Percentiles rank a stretch among this genome's conserved stretches.
phyloP scores from a whole-genome alignment of 1,140 invertebrate genomes.

The Cotesia vestalis region DNA sequence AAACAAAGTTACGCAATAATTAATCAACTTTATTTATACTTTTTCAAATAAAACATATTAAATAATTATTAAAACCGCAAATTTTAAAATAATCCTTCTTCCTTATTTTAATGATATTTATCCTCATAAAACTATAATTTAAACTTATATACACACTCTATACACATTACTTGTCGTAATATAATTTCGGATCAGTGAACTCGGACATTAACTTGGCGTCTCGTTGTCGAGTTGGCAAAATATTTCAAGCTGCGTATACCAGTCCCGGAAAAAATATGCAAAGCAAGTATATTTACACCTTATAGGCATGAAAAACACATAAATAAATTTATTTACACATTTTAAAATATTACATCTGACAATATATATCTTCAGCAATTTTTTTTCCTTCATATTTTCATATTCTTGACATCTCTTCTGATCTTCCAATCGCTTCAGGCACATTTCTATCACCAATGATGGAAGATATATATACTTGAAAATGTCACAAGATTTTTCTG shows the following conservation, averaged over 20 bases:
- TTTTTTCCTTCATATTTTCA: neutral
- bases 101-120: too few species aligned
- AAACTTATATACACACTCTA: neutral
- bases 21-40: too few species aligned
- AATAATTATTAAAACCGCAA: too few species aligned
- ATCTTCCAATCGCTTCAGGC: too few species aligned
- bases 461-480: too few species aligned
- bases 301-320: neutral
- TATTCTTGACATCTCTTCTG: too few species aligned
- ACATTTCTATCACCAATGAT: neutral
- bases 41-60: too few species aligned
- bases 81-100: too few species aligned
- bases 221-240: constrained; percentile 9
- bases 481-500: too few species aligned
- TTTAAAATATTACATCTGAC: neutral
- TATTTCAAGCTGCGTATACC: neutral
- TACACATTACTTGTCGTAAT: neutral
- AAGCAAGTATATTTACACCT: constrained; percentile 3
- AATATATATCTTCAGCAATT: neutral
- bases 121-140: neutral
- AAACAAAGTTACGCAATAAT: too few species aligned
- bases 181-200: constrained; percentile 18
- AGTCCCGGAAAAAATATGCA: constrained; percentile 12
- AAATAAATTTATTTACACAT: neutral
- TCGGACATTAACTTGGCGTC: constrained; percentile 9